Base-by-base conservation (phyloP, 2,888 invertebrate species). In the Noctua pronuba region DNA sequence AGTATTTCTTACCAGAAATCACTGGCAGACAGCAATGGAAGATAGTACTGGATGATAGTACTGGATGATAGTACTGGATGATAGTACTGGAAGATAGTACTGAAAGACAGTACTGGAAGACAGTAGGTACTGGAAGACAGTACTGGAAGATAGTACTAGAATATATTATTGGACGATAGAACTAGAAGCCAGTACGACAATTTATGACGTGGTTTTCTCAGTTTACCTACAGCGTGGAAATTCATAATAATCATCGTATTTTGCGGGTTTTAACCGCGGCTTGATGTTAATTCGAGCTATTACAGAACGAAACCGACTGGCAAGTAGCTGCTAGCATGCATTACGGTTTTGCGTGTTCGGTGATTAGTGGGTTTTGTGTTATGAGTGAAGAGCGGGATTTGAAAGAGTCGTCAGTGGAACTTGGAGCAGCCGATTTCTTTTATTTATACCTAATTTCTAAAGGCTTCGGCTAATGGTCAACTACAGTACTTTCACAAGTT, bases 231-330 rank as follows among this genome's bases (percentile, higher is more conserved):
- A 21, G 46, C 67, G 67, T 71, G 16, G 52, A 82, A 60, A 82
- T 52, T 66, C 35, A 69, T 67, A 68, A 82, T 66, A 72, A 83
- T 83, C 65, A 71, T 35, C 64, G 49, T 70, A 77, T 71, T 80
- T 66, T 46, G 76, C 49, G 73, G 85, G 66, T 69, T n/a, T 0
- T 41, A 84, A 16, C 71, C 60, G 67, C 79, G n/a, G 35, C n/a
- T 8, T 67, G 66, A 79, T 82, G 80, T 78, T 82, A 78, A 88
- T 85, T 75, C 58, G 13, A 35, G 65, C 11, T 62, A 79, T 87
- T 87, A 88, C 77, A 69, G 85, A 76, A 81, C 70, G 72, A 65
- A 88, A 74, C 77, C 74, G 75, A 64, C 67, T 86, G 11, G 52
- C 73, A 64, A 75, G 64, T 74, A 38, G 41, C 65, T 28, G 24